Base-by-base conservation (phyloP, 2,797 vertebrate species). In the Artibeus lituratus region DNA sequence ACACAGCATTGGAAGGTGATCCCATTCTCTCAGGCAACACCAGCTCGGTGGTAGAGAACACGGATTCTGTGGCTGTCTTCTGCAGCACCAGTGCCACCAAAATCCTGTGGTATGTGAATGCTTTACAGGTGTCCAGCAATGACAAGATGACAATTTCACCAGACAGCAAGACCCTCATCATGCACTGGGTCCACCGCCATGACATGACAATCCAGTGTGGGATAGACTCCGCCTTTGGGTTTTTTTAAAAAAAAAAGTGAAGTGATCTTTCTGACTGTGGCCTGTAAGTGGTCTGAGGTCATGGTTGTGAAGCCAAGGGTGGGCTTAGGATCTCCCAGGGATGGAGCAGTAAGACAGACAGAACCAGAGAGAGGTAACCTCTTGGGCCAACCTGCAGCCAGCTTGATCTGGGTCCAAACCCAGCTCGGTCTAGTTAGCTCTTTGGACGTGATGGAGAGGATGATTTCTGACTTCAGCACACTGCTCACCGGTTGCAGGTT, bases 11-110 rank as follows among this genome's bases (percentile, higher is more conserved):
- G 16, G 49, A n/a, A 39, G 16, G 0, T 0, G 4, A 49, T 0
- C 95, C 76, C 0, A 16, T 5, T 19, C 37, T 94, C 89, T 92
- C 35, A 1, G 42, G 2, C 82, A 96, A 76, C 2, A 2, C 65
- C 90, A 91, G 10, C 7, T 55, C 29, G 5, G 16, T 74, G 39
- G 72, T 44, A 21, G 86, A 96, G 39, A 3, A 78, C 19, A 1
- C 80, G 81, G 92, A 90, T 4, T 8, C 89, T 0, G 5, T 95
- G 70, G 62, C n/a, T 3, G 49, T 53, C 26, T 1, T 57, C 42
- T 96, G 94, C 87, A 39, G 69, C 21, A 88, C 90, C 51, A 91
- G 55, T 9, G 35, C 26, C 94, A 93, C 90, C 39, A 44, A 19
- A 0, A 1, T 94, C 37, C 10, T 9, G n/a, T 97, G 95, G 92